Evolutionary conservation across 2,797 vertebrate species (phyloP).

Genomic region (Sebastes minor): DNA sequence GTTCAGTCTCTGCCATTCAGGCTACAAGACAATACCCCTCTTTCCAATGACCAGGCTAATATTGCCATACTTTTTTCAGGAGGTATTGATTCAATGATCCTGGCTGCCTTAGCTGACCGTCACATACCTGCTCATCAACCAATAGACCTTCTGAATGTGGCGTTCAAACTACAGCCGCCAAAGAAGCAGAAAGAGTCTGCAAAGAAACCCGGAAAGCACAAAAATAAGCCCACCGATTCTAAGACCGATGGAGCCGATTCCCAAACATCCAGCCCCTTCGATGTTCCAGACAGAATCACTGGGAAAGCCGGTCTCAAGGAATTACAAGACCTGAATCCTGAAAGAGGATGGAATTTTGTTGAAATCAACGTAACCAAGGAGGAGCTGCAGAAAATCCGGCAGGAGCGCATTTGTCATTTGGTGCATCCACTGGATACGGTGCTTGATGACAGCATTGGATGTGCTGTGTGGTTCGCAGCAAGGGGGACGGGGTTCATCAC

Average conservation of each 20-base stretch:
- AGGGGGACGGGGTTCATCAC: constrained; percentile 84
- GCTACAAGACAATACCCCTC: neutral
- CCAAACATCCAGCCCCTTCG: constrained; percentile 62
- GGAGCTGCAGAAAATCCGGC: constrained; percentile 87
- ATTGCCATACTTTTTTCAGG: constrained; percentile 94
- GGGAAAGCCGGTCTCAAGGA: constrained; percentile 89
- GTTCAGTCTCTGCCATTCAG: constrained; percentile 79
- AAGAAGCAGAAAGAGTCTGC: constrained; percentile 42
- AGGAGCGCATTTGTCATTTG: constrained; percentile 82
- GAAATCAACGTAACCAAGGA: constrained; percentile 90
- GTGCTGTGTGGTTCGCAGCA: constrained; percentile 97
- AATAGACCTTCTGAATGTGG: constrained; percentile 97
- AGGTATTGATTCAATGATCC: constrained; percentile 93
- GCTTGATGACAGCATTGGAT: constrained; percentile 96
- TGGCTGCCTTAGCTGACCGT: constrained; percentile 89
- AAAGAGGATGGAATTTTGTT: constrained; percentile 92
- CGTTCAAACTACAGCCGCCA: constrained; percentile 84
- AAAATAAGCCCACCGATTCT: constrained; percentile 27
- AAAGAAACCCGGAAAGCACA: constrained; percentile 55
- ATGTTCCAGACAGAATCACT: constrained; percentile 92
- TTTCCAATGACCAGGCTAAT: constrained; percentile 55
- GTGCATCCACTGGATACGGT: constrained; percentile 91
- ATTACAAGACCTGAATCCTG: constrained; percentile 82
- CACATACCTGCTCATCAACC: constrained; percentile 86
- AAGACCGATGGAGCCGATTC: neutral